Conservation (phyloP, 30 jellyfish, hydroid and myxozoan species). For the Hydra vulgaris region DNA sequence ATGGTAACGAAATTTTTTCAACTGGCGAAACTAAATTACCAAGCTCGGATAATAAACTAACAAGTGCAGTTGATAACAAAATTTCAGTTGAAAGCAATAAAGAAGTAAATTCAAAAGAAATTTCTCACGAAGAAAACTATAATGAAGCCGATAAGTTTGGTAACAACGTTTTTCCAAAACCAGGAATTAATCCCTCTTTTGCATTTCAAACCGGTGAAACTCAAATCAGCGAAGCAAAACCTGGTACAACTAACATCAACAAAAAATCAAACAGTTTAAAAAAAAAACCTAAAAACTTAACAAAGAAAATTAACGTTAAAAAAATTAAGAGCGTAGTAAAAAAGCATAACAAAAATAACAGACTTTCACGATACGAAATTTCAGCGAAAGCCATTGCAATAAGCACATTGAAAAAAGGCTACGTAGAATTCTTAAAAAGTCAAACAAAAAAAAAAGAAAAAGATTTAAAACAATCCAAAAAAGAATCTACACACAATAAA, state of each 20-base stretch:
- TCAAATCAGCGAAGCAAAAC: slow-evolving; percentile 8
- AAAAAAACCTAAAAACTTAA: neutral
- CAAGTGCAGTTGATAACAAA: neutral
- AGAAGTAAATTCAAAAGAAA: neutral
- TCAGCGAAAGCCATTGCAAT: neutral
- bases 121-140: neutral
- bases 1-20: neutral
- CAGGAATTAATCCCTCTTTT: slow-evolving; percentile 28
- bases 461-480: neutral
- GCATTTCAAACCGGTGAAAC: slow-evolving; percentile 28
- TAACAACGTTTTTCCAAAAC: slow-evolving; percentile 14
- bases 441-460: neutral
- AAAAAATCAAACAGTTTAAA: neutral
- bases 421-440: neutral
- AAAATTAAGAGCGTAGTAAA: neutral
- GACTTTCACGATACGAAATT: neutral
- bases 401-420: neutral
- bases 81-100: neutral
- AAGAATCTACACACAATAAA: neutral
- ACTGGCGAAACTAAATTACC: neutral
- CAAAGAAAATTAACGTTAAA: neutral
- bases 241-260: too few species aligned
- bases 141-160: slow-evolving; percentile 32
- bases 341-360: slow-evolving; percentile 8
- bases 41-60: too few species aligned